Evolutionary conservation across 2,888 invertebrate species (phyloP).

Genomic region (Elmis aenea): DNA sequence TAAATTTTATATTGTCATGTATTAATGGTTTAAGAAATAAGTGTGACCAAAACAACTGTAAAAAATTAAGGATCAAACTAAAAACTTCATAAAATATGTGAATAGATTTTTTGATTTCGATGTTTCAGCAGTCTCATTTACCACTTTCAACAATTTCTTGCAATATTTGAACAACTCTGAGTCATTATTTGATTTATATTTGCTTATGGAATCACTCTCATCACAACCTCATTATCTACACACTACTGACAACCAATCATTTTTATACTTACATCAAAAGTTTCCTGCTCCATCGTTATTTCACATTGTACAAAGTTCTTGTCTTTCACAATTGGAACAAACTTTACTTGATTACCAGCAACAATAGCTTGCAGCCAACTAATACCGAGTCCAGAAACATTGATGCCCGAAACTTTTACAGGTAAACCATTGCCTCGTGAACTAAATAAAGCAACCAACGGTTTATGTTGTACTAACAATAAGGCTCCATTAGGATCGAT

Average conservation of each 20-base stretch:
- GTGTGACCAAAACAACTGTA: too few species aligned
- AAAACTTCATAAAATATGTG: too few species aligned
- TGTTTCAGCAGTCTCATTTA: too few species aligned
- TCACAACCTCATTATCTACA: too few species aligned
- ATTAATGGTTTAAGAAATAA: constrained; percentile 6
- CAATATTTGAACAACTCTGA: too few species aligned
- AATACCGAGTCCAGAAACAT: constrained; percentile 48
- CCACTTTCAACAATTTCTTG: too few species aligned
- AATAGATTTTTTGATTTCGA: too few species aligned
- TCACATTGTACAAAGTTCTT: constrained; percentile 47
- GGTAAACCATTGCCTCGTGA: constrained; percentile 42
- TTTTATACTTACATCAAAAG: constrained; percentile 35
- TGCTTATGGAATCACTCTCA: too few species aligned
- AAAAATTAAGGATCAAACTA: too few species aligned
- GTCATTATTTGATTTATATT: too few species aligned
- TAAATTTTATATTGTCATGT: background rate
- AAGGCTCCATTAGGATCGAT: constrained; percentile 43
- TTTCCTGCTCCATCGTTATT: constrained; percentile 38
- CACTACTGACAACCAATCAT: too few species aligned
- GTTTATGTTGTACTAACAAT: constrained; percentile 45
- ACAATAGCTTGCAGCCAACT: constrained; percentile 47
- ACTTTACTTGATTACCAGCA: constrained; percentile 41
- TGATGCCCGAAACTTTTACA: constrained; percentile 51
- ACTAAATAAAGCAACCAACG: constrained; percentile 37
- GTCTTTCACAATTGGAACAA: constrained; percentile 44